phyloP scores from a whole-genome alignment of 2,888 invertebrate species.

The Pardosa pseudoannulata region DNA sequence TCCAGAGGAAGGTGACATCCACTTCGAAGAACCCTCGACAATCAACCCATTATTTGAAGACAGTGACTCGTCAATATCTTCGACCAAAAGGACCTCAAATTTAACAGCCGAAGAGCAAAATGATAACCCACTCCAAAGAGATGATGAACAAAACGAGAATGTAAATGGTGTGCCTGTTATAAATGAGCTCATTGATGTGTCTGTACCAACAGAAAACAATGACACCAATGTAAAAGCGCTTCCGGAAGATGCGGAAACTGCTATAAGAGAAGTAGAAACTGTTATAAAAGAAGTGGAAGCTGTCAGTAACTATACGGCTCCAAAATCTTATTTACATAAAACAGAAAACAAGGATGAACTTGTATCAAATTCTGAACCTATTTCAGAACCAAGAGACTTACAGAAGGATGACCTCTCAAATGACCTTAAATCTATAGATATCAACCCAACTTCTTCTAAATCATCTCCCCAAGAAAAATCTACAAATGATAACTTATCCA shows the following conservation, averaged over 20 bases:
- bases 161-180: background rate
- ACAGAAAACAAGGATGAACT: background rate
- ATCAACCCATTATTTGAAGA: conserved; percentile 55
- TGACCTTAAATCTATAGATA: background rate
- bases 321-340: background rate
- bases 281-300: background rate
- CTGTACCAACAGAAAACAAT: too few relatives aligned
- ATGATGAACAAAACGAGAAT: background rate
- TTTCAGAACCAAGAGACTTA: background rate
- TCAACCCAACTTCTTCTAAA: background rate
- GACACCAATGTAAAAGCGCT: background rate
- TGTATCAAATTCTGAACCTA: background rate
- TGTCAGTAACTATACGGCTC: background rate
- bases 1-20: conserved; percentile 39
- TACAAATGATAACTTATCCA: background rate
- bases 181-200: background rate
- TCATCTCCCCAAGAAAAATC: background rate
- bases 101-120: background rate
- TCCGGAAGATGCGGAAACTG: background rate
- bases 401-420: background rate
- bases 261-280: too few relatives aligned
- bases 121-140: background rate
- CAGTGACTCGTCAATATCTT: conserved; percentile 33
- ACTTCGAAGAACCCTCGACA: conserved; percentile 38
- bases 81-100: background rate